phyloP scores from a whole-genome alignment of 2,797 vertebrate species.

The Diplodus sargus region DNA sequence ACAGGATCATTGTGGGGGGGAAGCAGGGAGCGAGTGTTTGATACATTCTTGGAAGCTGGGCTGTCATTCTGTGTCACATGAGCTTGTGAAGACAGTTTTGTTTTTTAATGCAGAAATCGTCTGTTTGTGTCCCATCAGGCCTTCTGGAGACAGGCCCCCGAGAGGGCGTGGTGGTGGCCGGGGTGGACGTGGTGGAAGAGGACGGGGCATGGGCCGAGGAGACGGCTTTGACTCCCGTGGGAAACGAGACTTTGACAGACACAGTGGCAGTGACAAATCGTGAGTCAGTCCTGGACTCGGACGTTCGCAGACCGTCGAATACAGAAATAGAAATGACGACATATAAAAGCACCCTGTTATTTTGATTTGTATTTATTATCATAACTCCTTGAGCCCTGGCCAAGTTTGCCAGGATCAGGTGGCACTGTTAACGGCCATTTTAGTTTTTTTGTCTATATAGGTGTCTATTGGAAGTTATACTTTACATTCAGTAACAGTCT shows the following conservation, averaged over 20 bases:
- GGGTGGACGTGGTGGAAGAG: conserved; percentile 92
- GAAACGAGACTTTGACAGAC: conserved; percentile 97
- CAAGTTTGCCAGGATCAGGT: not conserved
- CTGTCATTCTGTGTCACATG: not conserved
- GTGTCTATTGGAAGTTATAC: no score
- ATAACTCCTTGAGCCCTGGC: not conserved
- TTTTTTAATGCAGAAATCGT: not conserved
- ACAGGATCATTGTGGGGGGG: not conserved
- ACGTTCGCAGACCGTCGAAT: not conserved
- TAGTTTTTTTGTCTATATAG: not conserved
- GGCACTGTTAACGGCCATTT: no score
- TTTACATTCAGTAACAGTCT: no score
- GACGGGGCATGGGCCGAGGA: conserved; percentile 93
- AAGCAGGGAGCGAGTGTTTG: not conserved
- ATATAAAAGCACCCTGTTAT: not conserved
- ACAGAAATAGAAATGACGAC: not conserved
- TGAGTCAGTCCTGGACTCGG: conserved; percentile 84
- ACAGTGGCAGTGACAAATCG: conserved; percentile 96
- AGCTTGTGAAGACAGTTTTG: no score
- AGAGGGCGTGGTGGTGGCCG: conserved; percentile 93
- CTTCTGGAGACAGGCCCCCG: conserved; percentile 90
- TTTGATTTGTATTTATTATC: not conserved
- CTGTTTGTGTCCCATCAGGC: conserved; percentile 77
- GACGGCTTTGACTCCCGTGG: conserved; percentile 97
- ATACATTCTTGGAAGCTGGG: not conserved